Evolutionary conservation across 2,888 invertebrate species (phyloP), one percentile per base, ranked within the genome.

Genomic region (Drosophila quinaria): DNA sequence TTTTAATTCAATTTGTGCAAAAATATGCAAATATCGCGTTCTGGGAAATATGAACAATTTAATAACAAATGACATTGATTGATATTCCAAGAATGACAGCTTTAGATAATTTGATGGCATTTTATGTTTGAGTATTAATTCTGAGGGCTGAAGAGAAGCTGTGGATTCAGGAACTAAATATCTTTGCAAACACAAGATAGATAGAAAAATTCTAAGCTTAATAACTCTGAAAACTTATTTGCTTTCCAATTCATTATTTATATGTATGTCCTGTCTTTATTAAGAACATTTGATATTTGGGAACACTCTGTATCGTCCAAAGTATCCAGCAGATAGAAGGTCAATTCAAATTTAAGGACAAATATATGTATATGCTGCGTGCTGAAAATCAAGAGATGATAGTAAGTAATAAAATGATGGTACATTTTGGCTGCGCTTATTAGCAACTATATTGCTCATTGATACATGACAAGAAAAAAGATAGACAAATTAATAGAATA

Each of bases 1-100:
- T 85, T 79, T 87, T 77, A 77, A 86, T 85, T 88, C 74, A 80
- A 88, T 84, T 84, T 82, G 39, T 61, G 64, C 71, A 70, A 80
- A 84, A 86, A 71, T 78, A 72, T 78, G 78, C 66, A 71, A 81
- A 72, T 68, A 67, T 19, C 22, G 39, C 3, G n/a, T 44, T 35
- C 58, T 39, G 19, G 64, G 66, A 78, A 74, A 81, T 73, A 77
- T 73, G 52, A 79, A 61, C 71, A 73, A 64, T 67, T 72, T 68
- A 63, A 75, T 84, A 52, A 47, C 61, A 72, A 74, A 46, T 81
- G 84, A 72, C 81, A 70, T 56, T 81, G 79, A 83, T 81, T 70
- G 64, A 71, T 75, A 50, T 63, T 58, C 41, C 3, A 17, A 56
- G 19, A 58, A 15, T 59, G 69, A 52, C 54, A 63, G 51, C 33